Conservation (phyloP, 2,888 invertebrate species). For the Drosophila meridionalis region DNA sequence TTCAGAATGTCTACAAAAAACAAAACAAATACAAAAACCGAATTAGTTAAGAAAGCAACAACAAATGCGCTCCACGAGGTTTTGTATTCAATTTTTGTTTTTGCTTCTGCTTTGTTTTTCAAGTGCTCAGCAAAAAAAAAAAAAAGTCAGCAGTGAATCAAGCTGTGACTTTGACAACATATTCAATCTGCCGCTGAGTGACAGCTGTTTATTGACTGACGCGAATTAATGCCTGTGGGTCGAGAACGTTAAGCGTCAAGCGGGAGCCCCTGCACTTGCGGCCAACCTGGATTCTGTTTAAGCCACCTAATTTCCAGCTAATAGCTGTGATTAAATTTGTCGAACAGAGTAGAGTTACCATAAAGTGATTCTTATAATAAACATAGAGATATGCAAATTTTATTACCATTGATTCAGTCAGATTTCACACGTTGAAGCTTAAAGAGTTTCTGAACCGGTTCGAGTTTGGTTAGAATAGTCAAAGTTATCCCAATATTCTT, state of each 20-base stretch:
- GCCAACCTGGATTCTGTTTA: not conserved
- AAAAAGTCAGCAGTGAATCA: slow-evolving; percentile 11
- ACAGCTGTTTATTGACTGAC: slow-evolving; percentile 55
- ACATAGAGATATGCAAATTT: not conserved
- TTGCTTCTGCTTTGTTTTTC: slow-evolving; percentile 18
- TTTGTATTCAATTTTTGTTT: slow-evolving; percentile 6
- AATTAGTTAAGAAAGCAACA: slow-evolving; percentile 6
- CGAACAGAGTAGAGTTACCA: not conserved
- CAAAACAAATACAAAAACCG: slow-evolving; percentile 5
- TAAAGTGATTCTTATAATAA: not conserved
- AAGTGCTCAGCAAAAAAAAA: slow-evolving; percentile 46
- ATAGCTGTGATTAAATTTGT: slow-evolving; percentile 5
- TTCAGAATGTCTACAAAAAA: slow-evolving; percentile 11
- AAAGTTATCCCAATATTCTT: not conserved
- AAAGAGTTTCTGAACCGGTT: not conserved
- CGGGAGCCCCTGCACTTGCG: slow-evolving; percentile 18
- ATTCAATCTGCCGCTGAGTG: slow-evolving; percentile 31
- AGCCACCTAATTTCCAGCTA: slow-evolving; percentile 15
- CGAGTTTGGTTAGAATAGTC: not conserved
- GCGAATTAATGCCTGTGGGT: slow-evolving; percentile 42
- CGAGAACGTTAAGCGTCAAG: not conserved
- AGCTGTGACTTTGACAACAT: slow-evolving; percentile 52
- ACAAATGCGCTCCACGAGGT: slow-evolving; percentile 3
- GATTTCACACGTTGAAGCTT: not conserved
- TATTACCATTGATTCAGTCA: not conserved